Conservation (phyloP, 2,888 invertebrate species). For the Drosophila niveifrons region DNA sequence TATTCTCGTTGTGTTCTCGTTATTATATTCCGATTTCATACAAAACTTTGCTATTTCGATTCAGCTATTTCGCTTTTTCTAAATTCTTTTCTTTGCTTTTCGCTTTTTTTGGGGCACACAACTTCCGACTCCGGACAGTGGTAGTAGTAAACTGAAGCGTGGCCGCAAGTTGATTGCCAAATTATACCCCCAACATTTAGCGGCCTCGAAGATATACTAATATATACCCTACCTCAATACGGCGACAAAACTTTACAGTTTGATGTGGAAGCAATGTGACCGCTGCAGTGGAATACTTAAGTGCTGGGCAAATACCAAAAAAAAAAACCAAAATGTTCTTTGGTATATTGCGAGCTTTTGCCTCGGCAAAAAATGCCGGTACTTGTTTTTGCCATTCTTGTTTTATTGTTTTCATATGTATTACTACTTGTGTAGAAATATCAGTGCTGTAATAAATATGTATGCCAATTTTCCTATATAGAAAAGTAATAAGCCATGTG, state of each 20-base stretch:
- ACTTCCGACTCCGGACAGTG: slow-evolving; percentile 61
- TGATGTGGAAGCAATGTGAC: background rate
- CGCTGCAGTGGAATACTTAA: background rate
- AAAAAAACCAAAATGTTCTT: background rate
- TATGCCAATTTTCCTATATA: no score
- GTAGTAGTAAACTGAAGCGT: slow-evolving; percentile 46
- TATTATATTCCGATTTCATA: slow-evolving; percentile 41
- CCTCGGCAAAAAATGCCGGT: background rate
- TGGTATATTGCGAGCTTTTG: background rate
- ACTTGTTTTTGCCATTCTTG: no score
- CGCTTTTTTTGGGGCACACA: slow-evolving; percentile 23
- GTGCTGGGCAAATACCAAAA: background rate
- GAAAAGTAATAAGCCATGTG: no score
- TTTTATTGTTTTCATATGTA: no score
- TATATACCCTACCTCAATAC: background rate
- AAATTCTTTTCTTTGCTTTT: background rate
- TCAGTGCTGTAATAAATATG: no score
- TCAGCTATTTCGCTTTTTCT: slow-evolving; percentile 22
- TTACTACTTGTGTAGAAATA: no score
- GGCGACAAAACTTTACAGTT: background rate
- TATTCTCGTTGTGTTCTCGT: slow-evolving; percentile 48
- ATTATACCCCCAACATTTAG: slow-evolving; percentile 24
- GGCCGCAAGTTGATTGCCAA: slow-evolving; percentile 28
- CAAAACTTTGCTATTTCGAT: slow-evolving; percentile 12
- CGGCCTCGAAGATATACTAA: slow-evolving; percentile 1